These are phyloP conservation scores for Magallana ariakensis DNA, from an alignment of 1,140 invertebrate species.

Conservation along the genomic window DNA sequence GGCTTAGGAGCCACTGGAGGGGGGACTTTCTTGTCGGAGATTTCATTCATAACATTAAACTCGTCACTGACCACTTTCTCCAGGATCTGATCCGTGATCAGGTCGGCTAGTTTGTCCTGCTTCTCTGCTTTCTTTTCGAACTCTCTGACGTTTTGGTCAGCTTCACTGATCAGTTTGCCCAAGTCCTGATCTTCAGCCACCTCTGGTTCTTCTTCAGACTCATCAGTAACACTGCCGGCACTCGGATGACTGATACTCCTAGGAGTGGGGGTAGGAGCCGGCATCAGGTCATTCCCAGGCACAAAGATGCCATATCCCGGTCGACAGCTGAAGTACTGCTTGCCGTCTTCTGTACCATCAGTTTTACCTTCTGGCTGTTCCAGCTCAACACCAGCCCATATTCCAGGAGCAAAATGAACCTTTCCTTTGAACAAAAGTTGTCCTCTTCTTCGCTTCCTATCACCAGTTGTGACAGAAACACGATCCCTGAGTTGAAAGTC, in stretches of 20 bases:
- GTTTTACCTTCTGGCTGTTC: constrained; percentile 80
- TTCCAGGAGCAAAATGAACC: constrained; percentile 92
- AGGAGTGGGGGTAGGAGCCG: constrained; percentile 43
- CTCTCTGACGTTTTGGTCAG: constrained; percentile 62
- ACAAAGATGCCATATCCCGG: constrained; percentile 79
- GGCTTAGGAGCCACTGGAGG: constrained; percentile 66
- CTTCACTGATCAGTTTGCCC: constrained; percentile 62
- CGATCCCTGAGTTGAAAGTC: constrained; percentile 88
- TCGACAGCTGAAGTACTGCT: constrained; percentile 78
- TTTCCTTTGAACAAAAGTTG: constrained; percentile 90
- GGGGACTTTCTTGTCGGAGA: constrained; percentile 58
- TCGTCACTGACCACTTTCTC: constrained; percentile 67
- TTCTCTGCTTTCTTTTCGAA: constrained; percentile 55
- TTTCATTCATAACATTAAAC: constrained; percentile 63
- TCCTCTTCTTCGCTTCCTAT: constrained; percentile 86
- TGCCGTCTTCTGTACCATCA: constrained; percentile 79
- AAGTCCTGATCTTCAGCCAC: constrained; percentile 60
- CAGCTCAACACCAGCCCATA: constrained; percentile 82
- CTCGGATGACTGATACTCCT: constrained; percentile 40
- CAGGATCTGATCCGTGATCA: constrained; percentile 70
- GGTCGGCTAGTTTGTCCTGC: constrained; percentile 60
- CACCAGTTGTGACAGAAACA: constrained; percentile 89
- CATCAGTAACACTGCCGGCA: background rate
- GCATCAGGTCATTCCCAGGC: constrained; percentile 72
- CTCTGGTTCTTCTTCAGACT: constrained; percentile 33